These are phyloP conservation scores for Synanthedon tipuliformis DNA, from an alignment of 2,888 invertebrate species.

Conservation along the genomic window DNA sequence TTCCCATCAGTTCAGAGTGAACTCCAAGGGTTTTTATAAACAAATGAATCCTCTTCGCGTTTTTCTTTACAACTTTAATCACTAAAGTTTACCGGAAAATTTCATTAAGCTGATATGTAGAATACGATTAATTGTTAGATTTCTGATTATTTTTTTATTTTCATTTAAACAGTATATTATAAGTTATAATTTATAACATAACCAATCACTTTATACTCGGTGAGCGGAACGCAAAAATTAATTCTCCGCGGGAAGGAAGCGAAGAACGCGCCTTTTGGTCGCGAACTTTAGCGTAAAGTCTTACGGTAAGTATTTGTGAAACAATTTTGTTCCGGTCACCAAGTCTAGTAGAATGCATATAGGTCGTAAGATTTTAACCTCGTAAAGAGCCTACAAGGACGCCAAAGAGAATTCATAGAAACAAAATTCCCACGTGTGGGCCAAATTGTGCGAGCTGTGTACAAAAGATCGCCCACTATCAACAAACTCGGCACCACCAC, in stretches of 20 bases:
- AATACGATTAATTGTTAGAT: background rate
- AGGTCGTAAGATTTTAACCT: too few species aligned
- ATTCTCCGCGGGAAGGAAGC: too few species aligned
- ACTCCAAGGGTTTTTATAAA: constrained; percentile 1
- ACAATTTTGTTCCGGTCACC: too few species aligned
- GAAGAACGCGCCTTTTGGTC: too few species aligned
- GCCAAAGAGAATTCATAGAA: constrained; percentile 12
- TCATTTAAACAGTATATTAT: too few species aligned
- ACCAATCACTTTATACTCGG: too few species aligned
- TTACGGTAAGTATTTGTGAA: too few species aligned
- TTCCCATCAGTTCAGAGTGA: constrained; percentile 17
- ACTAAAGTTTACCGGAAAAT: background rate
- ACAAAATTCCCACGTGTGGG: background rate
- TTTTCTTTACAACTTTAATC: constrained; percentile 1
- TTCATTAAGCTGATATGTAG: background rate
- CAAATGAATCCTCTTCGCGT: constrained; percentile 16
- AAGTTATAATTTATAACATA: too few species aligned
- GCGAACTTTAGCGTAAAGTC: too few species aligned
- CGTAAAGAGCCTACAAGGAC: constrained; percentile 5
- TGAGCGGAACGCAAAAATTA: too few species aligned
- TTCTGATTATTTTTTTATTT: too few species aligned
- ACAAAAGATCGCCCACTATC: constrained; percentile 24
- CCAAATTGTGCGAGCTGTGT: background rate
- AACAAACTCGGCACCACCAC: constrained; percentile 32
- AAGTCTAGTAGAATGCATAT: too few species aligned